phyloP scores from a whole-genome alignment of 2,888 invertebrate genomes.

The Noctua fimbriata region DNA sequence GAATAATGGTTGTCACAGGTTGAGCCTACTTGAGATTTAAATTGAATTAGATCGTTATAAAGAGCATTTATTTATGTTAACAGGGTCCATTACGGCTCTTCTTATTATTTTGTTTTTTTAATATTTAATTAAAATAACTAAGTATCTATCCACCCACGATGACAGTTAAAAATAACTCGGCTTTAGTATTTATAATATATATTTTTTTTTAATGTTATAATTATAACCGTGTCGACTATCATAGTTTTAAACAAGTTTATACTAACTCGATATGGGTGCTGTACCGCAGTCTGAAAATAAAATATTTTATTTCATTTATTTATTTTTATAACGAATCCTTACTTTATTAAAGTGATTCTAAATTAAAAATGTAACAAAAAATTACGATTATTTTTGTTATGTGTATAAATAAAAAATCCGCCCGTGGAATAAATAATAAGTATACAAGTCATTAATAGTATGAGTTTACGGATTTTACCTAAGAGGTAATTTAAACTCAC shows the following conservation, averaged over 20 bases:
- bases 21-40: constrained; percentile 46
- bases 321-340: not conserved
- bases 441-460: not conserved
- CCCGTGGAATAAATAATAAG: not conserved
- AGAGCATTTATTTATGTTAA: constrained; percentile 25
- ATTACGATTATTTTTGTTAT: not conserved
- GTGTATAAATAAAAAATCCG: not conserved
- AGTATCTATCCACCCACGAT: not conserved
- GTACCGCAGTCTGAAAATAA: not conserved
- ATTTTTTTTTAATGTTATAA: not conserved
- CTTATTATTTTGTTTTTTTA: not conserved
- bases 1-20: constrained; percentile 45
- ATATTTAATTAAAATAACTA: not conserved
- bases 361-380: not conserved
- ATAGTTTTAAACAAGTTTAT: too few species aligned
- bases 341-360: not conserved
- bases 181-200: not conserved
- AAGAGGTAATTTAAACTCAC: not conserved
- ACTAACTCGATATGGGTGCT: not conserved
- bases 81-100: not conserved
- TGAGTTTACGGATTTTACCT: not conserved
- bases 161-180: not conserved
- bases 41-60: constrained; percentile 39
- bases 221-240: not conserved
- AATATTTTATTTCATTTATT: not conserved